Percentiles rank a stretch among this genome's conserved stretches.
These are phyloP conservation scores for Diplolepis rosae DNA, from an alignment of 2,888 invertebrate species.

Conservation along the genomic window DNA sequence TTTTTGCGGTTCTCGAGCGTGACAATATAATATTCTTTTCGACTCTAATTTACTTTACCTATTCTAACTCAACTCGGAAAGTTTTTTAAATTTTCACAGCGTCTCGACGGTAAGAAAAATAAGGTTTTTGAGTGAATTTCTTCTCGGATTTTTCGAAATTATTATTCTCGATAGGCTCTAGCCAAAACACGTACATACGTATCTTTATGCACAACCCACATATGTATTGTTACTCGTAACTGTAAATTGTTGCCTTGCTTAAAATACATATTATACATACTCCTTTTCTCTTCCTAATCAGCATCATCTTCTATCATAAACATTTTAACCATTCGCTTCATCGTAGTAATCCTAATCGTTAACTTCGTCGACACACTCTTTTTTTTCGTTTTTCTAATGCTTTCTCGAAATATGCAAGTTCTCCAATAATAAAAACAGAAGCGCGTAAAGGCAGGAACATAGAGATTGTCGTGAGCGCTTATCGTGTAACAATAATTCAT, in stretches of 20 bases:
- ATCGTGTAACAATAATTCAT: neutral
- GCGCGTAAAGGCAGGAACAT: conserved; percentile 45
- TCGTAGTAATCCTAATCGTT: conserved; percentile 32
- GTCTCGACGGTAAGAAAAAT: conserved; percentile 17
- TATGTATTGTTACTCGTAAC: conserved; percentile 55
- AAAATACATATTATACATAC: conserved; percentile 66
- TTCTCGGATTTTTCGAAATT: conserved; percentile 32
- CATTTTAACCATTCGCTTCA: conserved; percentile 28
- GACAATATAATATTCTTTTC: neutral
- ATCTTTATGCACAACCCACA: conserved; percentile 62
- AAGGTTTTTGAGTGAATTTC: neutral
- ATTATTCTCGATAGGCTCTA: conserved; percentile 46
- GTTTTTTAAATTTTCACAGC: neutral
- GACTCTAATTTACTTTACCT: neutral
- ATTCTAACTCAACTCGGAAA: conserved; percentile 3
- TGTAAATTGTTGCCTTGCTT: conserved; percentile 58
- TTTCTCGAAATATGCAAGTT: conserved; percentile 49
- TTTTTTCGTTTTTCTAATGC: conserved; percentile 39
- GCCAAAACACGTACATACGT: conserved; percentile 55
- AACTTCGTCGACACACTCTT: conserved; percentile 39
- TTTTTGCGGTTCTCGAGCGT: neutral
- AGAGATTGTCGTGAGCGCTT: neutral
- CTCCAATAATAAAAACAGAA: conserved; percentile 54
- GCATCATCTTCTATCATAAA: conserved; percentile 37
- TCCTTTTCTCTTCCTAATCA: conserved; percentile 42